Conservation (phyloP, 2,888 invertebrate genomes). For the Biston stratarius region DNA sequence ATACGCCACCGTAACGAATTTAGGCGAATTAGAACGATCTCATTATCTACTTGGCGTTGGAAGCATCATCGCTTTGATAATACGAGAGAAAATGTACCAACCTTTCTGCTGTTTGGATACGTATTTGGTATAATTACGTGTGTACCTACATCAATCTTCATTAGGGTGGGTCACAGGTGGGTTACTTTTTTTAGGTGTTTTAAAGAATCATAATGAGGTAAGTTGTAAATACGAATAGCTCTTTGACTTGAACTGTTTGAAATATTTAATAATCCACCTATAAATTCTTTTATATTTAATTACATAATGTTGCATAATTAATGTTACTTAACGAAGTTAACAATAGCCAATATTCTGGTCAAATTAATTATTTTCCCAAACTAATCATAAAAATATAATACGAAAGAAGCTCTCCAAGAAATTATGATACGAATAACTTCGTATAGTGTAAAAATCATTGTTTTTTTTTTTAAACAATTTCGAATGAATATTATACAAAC, state of each 20-base stretch:
- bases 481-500: too few relatives aligned
- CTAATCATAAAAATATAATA: conserved; percentile 4
- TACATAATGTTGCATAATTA: too few relatives aligned
- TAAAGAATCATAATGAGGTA: background rate
- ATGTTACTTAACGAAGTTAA: background rate
- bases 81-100: conserved; percentile 42
- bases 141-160: conserved; percentile 24
- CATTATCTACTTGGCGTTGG: conserved; percentile 64
- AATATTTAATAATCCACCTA: too few relatives aligned
- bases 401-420: background rate
- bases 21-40: conserved; percentile 73
- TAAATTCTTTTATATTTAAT: too few relatives aligned
- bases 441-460: conserved; percentile 16
- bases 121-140: conserved; percentile 20
- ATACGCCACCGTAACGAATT: conserved; percentile 63
- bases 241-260: too few relatives aligned
- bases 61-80: conserved; percentile 56
- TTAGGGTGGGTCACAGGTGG: conserved; percentile 19
- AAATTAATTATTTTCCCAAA: conserved; percentile 5
- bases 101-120: conserved; percentile 21
- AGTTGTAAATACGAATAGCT: too few relatives aligned
- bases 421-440: background rate
- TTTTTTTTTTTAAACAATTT: too few relatives aligned
- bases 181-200: conserved; percentile 1
- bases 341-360: background rate